Evolutionary conservation across 92 coral and sea anemone species (phyloP).

Genomic region (Palythoa grandiflora): DNA sequence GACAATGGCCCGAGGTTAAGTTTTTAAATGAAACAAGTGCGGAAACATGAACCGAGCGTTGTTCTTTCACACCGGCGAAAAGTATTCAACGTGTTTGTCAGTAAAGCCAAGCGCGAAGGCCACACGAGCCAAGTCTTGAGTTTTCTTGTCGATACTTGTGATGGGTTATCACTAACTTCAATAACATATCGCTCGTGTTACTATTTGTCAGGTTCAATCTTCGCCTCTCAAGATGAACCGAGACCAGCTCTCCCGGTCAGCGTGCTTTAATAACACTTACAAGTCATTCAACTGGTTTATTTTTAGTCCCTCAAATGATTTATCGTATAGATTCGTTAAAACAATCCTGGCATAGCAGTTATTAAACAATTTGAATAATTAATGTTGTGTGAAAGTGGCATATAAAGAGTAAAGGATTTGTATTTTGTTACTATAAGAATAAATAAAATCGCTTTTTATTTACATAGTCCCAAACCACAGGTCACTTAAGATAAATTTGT

Average conservation of each 20-base stretch:
- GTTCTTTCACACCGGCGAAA: conserved; percentile 1
- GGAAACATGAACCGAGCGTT: neutral
- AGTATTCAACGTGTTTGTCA: neutral
- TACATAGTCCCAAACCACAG: conserved; percentile 61
- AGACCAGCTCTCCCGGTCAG: conserved; percentile 46
- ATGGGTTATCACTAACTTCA: conserved; percentile 24
- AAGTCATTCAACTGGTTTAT: conserved; percentile 9
- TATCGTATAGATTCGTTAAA: neutral
- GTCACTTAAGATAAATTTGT: conserved; percentile 17
- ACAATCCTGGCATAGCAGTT: neutral
- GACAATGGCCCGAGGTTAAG: conserved; percentile 12
- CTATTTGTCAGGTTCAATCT: conserved; percentile 45
- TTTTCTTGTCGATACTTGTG: neutral
- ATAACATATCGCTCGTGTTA: conserved; percentile 36
- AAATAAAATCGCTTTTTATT: conserved; percentile 77
- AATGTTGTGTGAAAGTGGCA: conserved; percentile 31
- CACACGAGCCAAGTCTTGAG: conserved; percentile 21
- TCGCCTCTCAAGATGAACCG: conserved; percentile 28
- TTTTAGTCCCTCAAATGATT: neutral
- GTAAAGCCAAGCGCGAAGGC: neutral
- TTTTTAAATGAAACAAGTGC: conserved; percentile 6
- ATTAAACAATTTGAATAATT: conserved; percentile 7
- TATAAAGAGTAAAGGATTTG: conserved; percentile 25
- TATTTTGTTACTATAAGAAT: conserved; percentile 66
- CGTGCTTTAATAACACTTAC: conserved; percentile 11